A percentile compares a stretch with the other conserved stretches of the same genome.
Conservation (phyloP, 2,888 invertebrate genomes). For the Protophormia terraenovae region DNA sequence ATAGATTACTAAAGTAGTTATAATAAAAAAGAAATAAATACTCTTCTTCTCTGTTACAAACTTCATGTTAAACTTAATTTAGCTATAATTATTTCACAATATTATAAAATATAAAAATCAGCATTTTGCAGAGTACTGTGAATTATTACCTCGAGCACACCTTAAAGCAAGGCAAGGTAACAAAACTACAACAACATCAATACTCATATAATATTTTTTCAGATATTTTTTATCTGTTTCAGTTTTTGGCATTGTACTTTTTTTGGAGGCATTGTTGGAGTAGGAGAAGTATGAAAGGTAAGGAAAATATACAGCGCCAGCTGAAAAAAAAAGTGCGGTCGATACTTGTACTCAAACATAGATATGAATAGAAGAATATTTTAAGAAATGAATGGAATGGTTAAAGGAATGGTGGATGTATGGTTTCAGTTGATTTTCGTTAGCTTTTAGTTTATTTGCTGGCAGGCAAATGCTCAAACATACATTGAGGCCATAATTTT, state of each 20-base stretch:
- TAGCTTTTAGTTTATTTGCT: slow-evolving; percentile 34
- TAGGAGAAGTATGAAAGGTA: not conserved
- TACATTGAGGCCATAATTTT: slow-evolving; percentile 56
- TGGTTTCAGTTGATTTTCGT: slow-evolving; percentile 37
- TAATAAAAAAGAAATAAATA: too few species aligned
- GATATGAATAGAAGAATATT: slow-evolving; percentile 54
- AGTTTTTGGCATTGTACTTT: slow-evolving; percentile 48
- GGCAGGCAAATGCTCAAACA: slow-evolving; percentile 50
- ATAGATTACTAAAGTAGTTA: too few species aligned
- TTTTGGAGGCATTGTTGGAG: slow-evolving; percentile 36
- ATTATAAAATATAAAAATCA: slow-evolving; percentile 70
- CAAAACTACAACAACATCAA: slow-evolving; percentile 67
- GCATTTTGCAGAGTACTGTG: slow-evolving; percentile 72
- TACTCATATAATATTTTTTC: slow-evolving; percentile 51
- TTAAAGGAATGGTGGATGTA: not conserved
- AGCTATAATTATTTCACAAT: not conserved
- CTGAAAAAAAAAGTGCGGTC: slow-evolving; percentile 59
- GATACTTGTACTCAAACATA: slow-evolving; percentile 33
- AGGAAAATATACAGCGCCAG: slow-evolving; percentile 43
- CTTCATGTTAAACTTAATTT: not conserved
- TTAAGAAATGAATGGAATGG: not conserved
- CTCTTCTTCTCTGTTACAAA: too few species aligned
- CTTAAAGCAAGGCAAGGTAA: slow-evolving; percentile 75
- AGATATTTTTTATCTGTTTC: slow-evolving; percentile 7
- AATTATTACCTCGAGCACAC: slow-evolving; percentile 81